phyloP scores from a whole-genome alignment of 2,797 vertebrate genomes.

The Typhlichthys eigenmanni region DNA sequence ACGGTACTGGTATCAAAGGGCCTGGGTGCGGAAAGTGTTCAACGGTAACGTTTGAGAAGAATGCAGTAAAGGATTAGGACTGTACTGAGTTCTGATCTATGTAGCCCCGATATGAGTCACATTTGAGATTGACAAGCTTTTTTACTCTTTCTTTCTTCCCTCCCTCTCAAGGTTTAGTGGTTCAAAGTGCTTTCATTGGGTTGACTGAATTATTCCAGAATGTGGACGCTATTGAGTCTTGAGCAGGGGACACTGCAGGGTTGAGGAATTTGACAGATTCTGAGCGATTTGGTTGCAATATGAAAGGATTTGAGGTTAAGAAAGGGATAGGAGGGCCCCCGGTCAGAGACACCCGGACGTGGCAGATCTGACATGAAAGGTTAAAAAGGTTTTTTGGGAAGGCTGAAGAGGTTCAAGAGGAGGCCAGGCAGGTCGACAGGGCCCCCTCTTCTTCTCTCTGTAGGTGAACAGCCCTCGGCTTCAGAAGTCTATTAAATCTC shows the following conservation, averaged over 20 bases:
- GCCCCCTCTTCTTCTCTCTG: constrained; percentile 1
- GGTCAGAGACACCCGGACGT: constrained; percentile 20
- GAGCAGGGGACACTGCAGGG: constrained; percentile 11
- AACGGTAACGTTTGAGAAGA: constrained; percentile 12
- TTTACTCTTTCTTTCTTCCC: not conserved
- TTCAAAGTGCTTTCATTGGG: not conserved
- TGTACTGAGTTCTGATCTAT: constrained; percentile 4
- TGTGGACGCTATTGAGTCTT: constrained; percentile 22
- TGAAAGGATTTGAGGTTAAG: constrained; percentile 34
- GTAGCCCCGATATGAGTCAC: not conserved
- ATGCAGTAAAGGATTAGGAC: not conserved
- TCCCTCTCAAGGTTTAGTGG: not conserved
- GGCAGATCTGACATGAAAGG: constrained; percentile 44
- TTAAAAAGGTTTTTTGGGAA: constrained; percentile 41
- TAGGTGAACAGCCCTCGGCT: constrained; percentile 52
- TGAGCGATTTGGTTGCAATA: constrained; percentile 25
- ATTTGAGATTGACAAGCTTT: not conserved
- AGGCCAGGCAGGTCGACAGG: constrained; percentile 38
- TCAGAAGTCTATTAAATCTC: constrained; percentile 70
- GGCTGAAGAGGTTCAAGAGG: constrained; percentile 43
- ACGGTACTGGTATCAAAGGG: constrained; percentile 41
- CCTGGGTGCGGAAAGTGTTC: constrained; percentile 22
- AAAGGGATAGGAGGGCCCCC: constrained; percentile 11
- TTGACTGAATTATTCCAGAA: constrained; percentile 2
- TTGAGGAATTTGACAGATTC: constrained; percentile 29